phyloP scores from a whole-genome alignment of 2,113 vertebrate genomes.

The Baryphthengus martii region DNA sequence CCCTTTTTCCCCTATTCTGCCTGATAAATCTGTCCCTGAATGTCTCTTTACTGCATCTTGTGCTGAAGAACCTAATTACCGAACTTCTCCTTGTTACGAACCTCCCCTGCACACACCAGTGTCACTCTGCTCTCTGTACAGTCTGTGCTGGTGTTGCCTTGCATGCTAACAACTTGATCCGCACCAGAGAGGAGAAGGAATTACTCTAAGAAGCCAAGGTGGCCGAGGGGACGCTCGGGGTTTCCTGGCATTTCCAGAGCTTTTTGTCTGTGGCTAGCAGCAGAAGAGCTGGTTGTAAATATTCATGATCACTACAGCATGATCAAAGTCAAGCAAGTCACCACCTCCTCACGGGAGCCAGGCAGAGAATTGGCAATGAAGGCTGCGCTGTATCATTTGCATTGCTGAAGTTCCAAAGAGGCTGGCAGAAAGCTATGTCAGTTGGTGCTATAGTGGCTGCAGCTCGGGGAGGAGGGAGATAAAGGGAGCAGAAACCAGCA shows the following conservation, averaged over 20 bases:
- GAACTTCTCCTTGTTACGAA: background rate
- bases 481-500: background rate
- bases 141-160: background rate
- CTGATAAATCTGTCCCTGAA: background rate
- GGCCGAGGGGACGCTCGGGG: background rate
- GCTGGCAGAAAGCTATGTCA: background rate
- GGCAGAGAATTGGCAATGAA: background rate
- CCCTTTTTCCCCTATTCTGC: background rate
- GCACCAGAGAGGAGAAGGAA: background rate
- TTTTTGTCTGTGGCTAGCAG: background rate
- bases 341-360: background rate
- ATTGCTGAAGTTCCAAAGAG: background rate
- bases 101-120: background rate
- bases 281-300: background rate
- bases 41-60: background rate
- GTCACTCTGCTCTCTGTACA: background rate
- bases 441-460: background rate
- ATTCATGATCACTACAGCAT: background rate
- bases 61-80: background rate
- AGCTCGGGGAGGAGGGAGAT: fast-evolving
- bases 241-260: conserved; percentile 32
- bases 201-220: background rate
- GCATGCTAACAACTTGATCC: background rate
- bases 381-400: background rate
- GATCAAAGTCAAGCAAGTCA: conserved; percentile 1